Base-by-base conservation (phyloP, 2,113 vertebrate species). In the Corythoichthys intestinalis region DNA sequence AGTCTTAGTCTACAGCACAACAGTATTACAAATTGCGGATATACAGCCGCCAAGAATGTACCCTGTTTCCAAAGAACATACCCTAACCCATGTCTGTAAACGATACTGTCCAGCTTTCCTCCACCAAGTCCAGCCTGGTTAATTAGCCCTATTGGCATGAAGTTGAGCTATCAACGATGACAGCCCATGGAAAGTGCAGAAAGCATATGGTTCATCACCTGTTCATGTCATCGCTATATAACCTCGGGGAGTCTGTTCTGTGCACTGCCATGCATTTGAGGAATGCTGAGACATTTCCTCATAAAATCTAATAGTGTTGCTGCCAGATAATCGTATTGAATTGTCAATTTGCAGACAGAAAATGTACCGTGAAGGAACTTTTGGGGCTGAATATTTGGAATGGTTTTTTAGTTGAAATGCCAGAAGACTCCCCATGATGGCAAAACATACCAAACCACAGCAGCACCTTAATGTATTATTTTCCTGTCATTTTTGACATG, bases 391-490 rank as follows among this genome's bases (percentile, higher is more conserved):
- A 28, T 8, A 20, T 20, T 54, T 54, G 52, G n/a, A 20, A 6
- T 28, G 6, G 17, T 4, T 17, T n/a, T 52, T 52, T 7, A 6
- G 50, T 49, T 49, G 48, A 8, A 34, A 28, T 2, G 1, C n/a
- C 17, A 46, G 63, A 64, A 80, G 60, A 79, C 62, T 68, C 74
- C 17, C 64, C 73, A 7, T 65, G 79, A 61, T 71, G 72, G 62
- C 64, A 82, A 87, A 83, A 83, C 66, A 74, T 81, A 84, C 84
- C 86, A 75, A 79, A 81, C 80, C 75, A 68, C 85, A 78, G 63
- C 73, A 60, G 69, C 70, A 74, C 75, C 73, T 44, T 54, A 13
- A 35, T 67, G 38, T 15, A 44, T 17, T 52, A 70, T 73, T 79
- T 83, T 76, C 60, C 59, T 39, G 2, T 63, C 10, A 6, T 69